Percentiles rank a stretch among this genome's conserved stretches.
These are phyloP conservation scores for Hystrix brachyura DNA, from an alignment of 2,113 vertebrate genomes.

Conservation along the genomic window DNA sequence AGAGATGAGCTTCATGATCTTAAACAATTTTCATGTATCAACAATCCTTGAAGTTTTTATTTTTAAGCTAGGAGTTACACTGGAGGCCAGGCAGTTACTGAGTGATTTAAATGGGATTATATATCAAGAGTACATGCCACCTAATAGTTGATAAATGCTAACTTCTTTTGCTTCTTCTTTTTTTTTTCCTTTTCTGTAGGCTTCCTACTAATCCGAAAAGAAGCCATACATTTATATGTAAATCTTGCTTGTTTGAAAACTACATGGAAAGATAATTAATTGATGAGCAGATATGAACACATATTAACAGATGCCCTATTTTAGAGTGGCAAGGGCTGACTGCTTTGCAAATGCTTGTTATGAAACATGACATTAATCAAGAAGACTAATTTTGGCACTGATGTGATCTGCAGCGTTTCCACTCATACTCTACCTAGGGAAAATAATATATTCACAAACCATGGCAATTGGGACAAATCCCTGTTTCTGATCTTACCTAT, in stretches of 20 bases:
- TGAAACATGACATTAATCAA: conserved; percentile 80
- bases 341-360: conserved; percentile 75
- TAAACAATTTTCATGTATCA: conserved; percentile 42
- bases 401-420: conserved; percentile 73
- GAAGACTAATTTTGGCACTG: conserved; percentile 76
- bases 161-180: conserved; percentile 4
- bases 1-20: neutral
- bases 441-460: conserved; percentile 67
- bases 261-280: conserved; percentile 74
- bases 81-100: neutral
- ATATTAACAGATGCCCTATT: conserved; percentile 72
- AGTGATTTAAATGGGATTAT: conserved; percentile 1
- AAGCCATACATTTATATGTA: conserved; percentile 50
- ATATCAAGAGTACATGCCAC: neutral
- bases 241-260: conserved; percentile 68
- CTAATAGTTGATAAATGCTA: conserved; percentile 59
- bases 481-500: conserved; percentile 44
- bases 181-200: neutral
- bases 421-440: conserved; percentile 62
- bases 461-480: conserved; percentile 52
- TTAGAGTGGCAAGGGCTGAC: conserved; percentile 65
- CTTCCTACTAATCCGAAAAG: conserved; percentile 53
- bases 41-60: neutral
- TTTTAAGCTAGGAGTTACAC: neutral
- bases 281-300: conserved; percentile 68